These are phyloP conservation scores for Scaptomyza caliginosa DNA, from an alignment of 2,888 invertebrate genomes.

Conservation along the genomic window DNA sequence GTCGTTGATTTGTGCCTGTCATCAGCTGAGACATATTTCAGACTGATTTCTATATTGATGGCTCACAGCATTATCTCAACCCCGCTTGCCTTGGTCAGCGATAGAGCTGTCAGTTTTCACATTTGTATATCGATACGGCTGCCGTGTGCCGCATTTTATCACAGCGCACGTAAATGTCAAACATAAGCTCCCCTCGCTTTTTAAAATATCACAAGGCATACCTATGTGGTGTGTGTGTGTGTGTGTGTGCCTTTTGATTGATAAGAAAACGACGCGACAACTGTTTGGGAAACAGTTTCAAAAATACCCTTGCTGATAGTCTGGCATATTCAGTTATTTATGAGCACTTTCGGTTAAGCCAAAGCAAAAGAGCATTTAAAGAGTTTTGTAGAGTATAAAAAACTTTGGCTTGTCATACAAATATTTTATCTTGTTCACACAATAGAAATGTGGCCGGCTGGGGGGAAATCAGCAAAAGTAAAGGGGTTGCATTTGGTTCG, in stretches of 20 bases:
- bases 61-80: constrained; percentile 7
- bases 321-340: constrained; percentile 25
- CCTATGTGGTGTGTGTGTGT: constrained; percentile 11
- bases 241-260: constrained; percentile 55
- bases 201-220: constrained; percentile 56
- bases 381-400: background rate
- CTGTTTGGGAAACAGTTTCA: constrained; percentile 38
- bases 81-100: constrained; percentile 37
- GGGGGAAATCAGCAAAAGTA: background rate
- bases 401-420: background rate
- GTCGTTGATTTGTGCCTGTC: constrained; percentile 38
- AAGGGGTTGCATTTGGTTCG: constrained; percentile 23
- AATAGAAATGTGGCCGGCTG: background rate
- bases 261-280: constrained; percentile 63
- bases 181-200: constrained; percentile 51
- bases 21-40: constrained; percentile 12
- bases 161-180: constrained; percentile 65
- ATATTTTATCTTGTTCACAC: background rate
- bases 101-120: constrained; percentile 7
- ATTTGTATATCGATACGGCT: constrained; percentile 3
- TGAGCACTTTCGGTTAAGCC: background rate
- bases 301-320: constrained; percentile 22
- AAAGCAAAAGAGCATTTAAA: background rate
- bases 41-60: constrained; percentile 21
- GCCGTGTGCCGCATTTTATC: constrained; percentile 45